Percentiles rank a stretch among this genome's conserved stretches.
phyloP scores from a whole-genome alignment of 1,140 invertebrate genomes.

The Bacillus rossius region DNA sequence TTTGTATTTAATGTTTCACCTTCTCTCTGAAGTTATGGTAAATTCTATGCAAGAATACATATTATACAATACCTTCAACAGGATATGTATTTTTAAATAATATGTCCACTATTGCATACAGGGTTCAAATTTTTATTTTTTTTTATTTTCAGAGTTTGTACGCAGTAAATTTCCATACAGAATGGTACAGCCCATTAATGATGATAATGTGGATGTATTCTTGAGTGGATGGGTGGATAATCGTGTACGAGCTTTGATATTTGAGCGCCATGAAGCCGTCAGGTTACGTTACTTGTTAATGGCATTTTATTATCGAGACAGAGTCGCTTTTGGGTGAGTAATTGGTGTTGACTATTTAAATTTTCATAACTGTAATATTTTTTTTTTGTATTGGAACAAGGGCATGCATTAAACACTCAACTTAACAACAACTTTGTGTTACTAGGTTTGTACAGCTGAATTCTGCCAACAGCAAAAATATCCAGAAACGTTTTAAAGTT shows the following conservation, averaged over 20 bases:
- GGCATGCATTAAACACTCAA: no score
- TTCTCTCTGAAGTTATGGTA: background rate
- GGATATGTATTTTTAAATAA: background rate
- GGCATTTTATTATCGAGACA: slow-evolving; percentile 77
- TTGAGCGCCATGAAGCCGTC: slow-evolving; percentile 69
- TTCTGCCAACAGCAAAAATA: slow-evolving; percentile 49
- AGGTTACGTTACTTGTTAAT: slow-evolving; percentile 82
- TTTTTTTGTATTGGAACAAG: no score
- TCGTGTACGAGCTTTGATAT: slow-evolving; percentile 81
- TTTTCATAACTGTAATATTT: no score
- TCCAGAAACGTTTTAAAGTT: slow-evolving; percentile 64
- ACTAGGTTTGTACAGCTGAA: slow-evolving; percentile 60
- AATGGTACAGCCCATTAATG: slow-evolving; percentile 62
- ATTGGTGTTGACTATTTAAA: no score
- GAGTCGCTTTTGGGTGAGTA: slow-evolving; percentile 83
- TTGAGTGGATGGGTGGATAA: slow-evolving; percentile 88
- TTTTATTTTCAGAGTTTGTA: slow-evolving; percentile 64
- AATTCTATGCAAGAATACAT: background rate
- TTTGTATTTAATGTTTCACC: background rate
- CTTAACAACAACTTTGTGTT: slow-evolving; percentile 3
- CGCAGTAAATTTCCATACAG: slow-evolving; percentile 77
- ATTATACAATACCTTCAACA: background rate
- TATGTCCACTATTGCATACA: no score
- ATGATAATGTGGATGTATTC: slow-evolving; percentile 71
- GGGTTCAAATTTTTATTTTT: slow-evolving; percentile 12